Base-by-base conservation (phyloP, 2,888 invertebrate species). In the Brassicogethes aeneus region DNA sequence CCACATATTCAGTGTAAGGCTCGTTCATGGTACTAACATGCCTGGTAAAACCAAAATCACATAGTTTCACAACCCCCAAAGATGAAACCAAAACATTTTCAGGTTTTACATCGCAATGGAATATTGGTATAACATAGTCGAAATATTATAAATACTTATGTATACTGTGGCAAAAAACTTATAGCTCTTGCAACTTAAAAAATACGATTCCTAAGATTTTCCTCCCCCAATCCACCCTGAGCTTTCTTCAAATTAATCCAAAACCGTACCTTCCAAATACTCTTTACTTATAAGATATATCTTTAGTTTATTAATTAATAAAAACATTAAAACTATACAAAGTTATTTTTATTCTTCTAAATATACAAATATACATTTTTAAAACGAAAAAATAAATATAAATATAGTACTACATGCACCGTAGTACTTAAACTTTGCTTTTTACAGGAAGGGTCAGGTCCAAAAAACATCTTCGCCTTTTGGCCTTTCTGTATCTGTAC, bases 31-130 rank as follows among this genome's bases (percentile, higher is more conserved):
- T 73, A 1, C 81, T 80, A 40, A 85, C 70, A 0, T 82, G 70
- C 23, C 91, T 72, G 0, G 91, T 90, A 60, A 91, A 91, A 1
- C 92, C 91, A 52, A 92, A 85, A 70, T 92, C 91, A 63, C 91
- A 91, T n/a, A 92, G 70, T 68, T 92, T 91, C 31, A 91, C 83
- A 2, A 91, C 80, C 0, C 89, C 89, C 30, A 75, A 69, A 44
- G 79, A 79, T 1, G 86, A 86, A 1, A 92, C 84, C 42, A 91
- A 69, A 33, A 92, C 83, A 62, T 92, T 92, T 62, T 92, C 91
- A 2, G 91, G 92, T 59, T 92, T 92, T 34, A 91, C 80, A 61
- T 91, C 91, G 34, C 92, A 74, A 61, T 92, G 91, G 55, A 92
- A 85, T 54, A 90, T 82, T 85, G 86, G 62, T 2, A 59, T 59